Base-by-base conservation (phyloP, 2,888 invertebrate genomes). In the Trachelus stipa region DNA sequence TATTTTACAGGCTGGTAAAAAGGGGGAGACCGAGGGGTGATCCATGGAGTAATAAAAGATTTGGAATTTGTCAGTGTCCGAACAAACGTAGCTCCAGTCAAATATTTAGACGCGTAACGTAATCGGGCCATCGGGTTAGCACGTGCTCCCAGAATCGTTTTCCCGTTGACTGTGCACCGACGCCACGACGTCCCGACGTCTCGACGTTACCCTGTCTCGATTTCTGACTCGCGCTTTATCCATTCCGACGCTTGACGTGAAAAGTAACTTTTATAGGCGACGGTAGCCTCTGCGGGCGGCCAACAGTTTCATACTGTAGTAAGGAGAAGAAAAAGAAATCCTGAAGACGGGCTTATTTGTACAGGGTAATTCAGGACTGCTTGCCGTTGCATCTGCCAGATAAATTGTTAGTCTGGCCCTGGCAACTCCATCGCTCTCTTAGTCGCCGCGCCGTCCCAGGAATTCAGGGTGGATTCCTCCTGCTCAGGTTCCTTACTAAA, bases 381-480 rank as follows among this genome's bases (percentile, higher is more conserved):
- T 80, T 81, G 73, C 76, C 79, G 82, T 81, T 84, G 82, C 84
- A 83, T 84, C 84, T 85, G 85, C 81, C 79, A 78, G 80, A 79
- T 81, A 79, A 81, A 79, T 80, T 80, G 83, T 83, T 11, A 83
- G 74, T 84, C 82, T 83, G 80, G 75, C 83, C 75, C 82, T 33
- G 71, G 33, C 71, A 71, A 71, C 73, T 56, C 71, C 77, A 23
- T 71, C 33, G 12, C 6, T 31, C 30, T 34, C 34, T 31, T 23
- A 71, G 71, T 34, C 30, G 71, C 12, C 12, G 30, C 71, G 12
- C 71, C 71, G 33, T 71, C 71, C 34, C 71, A 71, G 71, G 71
- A 34, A 71, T 34, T 34, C 71, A 56, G 56, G 56, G 56, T 56
- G 56, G 56, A 56, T 56, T 23, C 56, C 23, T 23, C 23, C 23